Evolutionary conservation across 2,888 invertebrate species (phyloP).

Genomic region (Drosophila hamatofila): DNA sequence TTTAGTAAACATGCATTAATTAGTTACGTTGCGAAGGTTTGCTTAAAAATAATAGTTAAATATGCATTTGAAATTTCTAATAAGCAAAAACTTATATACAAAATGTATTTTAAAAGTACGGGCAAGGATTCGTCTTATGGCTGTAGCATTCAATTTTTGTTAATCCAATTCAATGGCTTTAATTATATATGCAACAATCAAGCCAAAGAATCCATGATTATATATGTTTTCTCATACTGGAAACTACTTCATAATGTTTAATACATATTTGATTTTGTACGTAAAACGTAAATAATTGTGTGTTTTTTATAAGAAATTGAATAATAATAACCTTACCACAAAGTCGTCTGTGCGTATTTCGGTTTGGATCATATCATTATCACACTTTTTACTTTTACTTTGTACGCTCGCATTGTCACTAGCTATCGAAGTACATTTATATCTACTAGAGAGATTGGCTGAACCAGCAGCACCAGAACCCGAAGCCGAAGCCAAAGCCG

Average conservation of each 20-base stretch:
- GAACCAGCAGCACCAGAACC: constrained; percentile 41
- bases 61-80: constrained; percentile 1
- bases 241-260: constrained; percentile 27
- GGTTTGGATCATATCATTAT: constrained; percentile 87
- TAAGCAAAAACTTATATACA: constrained; percentile 29
- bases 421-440: constrained; percentile 60
- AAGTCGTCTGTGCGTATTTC: constrained; percentile 90
- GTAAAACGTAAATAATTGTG: constrained; percentile 43
- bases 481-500: constrained; percentile 21
- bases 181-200: background rate
- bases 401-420: constrained; percentile 66
- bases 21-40: background rate
- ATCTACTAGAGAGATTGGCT: constrained; percentile 63
- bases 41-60: constrained; percentile 1
- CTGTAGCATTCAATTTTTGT: background rate
- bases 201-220: constrained; percentile 43
- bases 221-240: constrained; percentile 1
- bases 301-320: constrained; percentile 79
- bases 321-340: constrained; percentile 87
- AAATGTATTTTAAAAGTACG: constrained; percentile 1
- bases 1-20: constrained; percentile 25
- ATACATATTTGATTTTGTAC: constrained; percentile 28
- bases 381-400: constrained; percentile 85
- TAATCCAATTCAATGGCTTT: constrained; percentile 3
- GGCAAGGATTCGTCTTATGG: constrained; percentile 33